These are phyloP conservation scores for Deilephila elpenor DNA, from an alignment of 2,888 invertebrate genomes.

Conservation along the genomic window DNA sequence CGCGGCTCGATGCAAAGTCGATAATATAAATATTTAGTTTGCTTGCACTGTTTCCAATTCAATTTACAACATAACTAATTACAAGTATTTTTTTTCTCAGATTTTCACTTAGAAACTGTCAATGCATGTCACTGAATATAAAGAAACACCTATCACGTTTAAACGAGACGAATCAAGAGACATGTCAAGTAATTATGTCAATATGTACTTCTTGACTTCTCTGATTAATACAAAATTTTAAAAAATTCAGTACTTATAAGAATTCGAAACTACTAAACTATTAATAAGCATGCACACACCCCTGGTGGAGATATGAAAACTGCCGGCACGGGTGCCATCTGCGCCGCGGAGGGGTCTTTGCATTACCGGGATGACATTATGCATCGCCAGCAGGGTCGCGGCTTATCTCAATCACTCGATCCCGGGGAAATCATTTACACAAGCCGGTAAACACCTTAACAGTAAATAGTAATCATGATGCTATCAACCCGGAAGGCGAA, in stretches of 20 bases:
- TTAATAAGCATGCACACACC: slow-evolving; percentile 43
- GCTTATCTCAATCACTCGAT: slow-evolving; percentile 76
- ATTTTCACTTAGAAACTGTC: no score
- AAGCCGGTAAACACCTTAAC: slow-evolving; percentile 60
- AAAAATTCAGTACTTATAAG: not conserved
- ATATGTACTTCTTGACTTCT: no score
- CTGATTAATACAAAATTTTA: no score
- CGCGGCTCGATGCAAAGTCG: not conserved
- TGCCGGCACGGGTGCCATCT: slow-evolving; percentile 78
- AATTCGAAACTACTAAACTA: not conserved
- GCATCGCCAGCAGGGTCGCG: slow-evolving; percentile 78
- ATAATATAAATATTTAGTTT: not conserved
- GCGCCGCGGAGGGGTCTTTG: slow-evolving; percentile 74
- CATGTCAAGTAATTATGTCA: no score
- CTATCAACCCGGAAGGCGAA: not conserved
- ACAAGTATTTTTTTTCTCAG: no score
- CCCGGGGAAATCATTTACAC: slow-evolving; percentile 65
- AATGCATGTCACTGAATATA: no score
- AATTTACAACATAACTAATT: no score
- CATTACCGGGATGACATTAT: slow-evolving; percentile 83
- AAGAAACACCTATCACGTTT: no score
- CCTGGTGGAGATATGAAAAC: slow-evolving; percentile 73
- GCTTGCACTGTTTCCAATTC: no score
- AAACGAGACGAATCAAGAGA: no score
- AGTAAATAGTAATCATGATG: not conserved